Evolutionary conservation across 2,797 vertebrate genomes (phyloP).

Genomic region (Ficedula albicollis): DNA sequence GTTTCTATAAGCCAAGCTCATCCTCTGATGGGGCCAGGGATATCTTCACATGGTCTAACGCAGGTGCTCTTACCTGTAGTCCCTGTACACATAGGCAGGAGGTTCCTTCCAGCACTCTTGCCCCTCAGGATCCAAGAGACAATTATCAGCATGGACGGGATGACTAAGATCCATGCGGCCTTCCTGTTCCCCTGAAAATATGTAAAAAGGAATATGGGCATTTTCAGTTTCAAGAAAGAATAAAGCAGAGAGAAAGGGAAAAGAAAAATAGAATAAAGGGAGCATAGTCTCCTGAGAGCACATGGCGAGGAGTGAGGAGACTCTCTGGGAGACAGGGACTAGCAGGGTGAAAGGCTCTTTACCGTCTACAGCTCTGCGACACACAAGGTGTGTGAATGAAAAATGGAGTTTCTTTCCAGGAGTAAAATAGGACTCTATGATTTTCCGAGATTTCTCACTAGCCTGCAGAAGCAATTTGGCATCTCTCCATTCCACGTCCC

Average conservation of each 20-base stretch:
- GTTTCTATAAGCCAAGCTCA: background rate
- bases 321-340: background rate
- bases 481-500: constrained; percentile 82
- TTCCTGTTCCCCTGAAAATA: constrained; percentile 85
- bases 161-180: constrained; percentile 93
- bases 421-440: constrained; percentile 92
- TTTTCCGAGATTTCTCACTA: constrained; percentile 83
- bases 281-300: background rate
- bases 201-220: background rate
- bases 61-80: constrained; percentile 85
- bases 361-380: constrained; percentile 89
- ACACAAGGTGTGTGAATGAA: constrained; percentile 94
- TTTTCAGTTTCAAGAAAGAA: background rate
- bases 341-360: background rate
- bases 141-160: constrained; percentile 96
- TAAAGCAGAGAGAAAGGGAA: background rate
- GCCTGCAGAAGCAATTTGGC: constrained; percentile 86
- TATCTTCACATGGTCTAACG: background rate
- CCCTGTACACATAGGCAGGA: constrained; percentile 92
- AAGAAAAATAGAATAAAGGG: background rate
- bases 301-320: background rate
- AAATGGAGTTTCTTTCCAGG: constrained; percentile 85
- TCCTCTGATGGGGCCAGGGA: background rate
- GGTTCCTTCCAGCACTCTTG: constrained; percentile 93
- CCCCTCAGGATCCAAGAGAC: constrained; percentile 92